Conservation (phyloP, 2,797 vertebrate species). For the Sus cebifrons region DNA sequence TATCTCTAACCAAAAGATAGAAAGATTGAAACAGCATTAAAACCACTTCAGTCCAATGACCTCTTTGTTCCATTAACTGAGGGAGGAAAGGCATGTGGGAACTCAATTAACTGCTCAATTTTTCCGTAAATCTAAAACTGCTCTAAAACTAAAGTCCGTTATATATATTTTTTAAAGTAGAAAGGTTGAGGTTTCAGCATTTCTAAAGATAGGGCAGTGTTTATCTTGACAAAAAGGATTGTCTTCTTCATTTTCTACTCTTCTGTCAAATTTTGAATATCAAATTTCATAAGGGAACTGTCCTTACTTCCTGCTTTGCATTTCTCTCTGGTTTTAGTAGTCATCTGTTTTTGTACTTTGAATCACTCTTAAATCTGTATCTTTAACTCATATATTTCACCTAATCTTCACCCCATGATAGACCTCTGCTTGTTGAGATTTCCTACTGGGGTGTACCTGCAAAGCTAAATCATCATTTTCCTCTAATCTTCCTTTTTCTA, state of each 20-base stretch:
- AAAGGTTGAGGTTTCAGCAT: background rate
- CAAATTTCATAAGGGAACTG: background rate
- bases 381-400: background rate
- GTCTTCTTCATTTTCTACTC: background rate
- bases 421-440: background rate
- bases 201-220: background rate
- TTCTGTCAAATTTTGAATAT: background rate
- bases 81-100: background rate
- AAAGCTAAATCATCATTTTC: background rate
- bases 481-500: background rate
- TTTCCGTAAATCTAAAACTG: background rate
- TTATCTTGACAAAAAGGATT: background rate
- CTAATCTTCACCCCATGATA: accelerated
- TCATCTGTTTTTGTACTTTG: background rate
- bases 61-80: background rate
- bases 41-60: background rate
- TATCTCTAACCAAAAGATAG: background rate
- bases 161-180: background rate
- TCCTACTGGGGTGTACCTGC: background rate
- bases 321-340: background rate
- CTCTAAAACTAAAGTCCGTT: background rate
- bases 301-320: background rate
- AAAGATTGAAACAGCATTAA: background rate
- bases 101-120: background rate
- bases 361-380: background rate